phyloP scores from a whole-genome alignment of 2,797 vertebrate species.

The Telmatherina bonti region DNA sequence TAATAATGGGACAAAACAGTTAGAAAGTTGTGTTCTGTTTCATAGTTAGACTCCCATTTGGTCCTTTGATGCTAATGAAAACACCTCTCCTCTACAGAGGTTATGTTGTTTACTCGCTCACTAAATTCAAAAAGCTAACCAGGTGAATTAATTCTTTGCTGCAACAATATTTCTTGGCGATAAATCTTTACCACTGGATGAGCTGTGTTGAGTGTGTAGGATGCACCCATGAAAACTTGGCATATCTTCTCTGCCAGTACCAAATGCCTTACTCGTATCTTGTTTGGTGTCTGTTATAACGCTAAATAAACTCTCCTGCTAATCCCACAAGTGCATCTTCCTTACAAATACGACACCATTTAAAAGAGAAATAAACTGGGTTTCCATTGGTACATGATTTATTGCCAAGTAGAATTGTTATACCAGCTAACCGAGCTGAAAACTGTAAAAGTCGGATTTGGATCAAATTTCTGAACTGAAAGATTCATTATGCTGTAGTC shows the following conservation, averaged over 20 bases:
- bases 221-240: neutral
- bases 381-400: neutral
- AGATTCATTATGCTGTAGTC: conserved; percentile 8
- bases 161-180: neutral
- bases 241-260: neutral
- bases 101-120: neutral
- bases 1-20: neutral
- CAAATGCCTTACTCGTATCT: too few relatives aligned
- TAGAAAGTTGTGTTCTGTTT: neutral
- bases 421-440: neutral
- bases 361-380: neutral
- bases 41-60: neutral
- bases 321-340: too few relatives aligned
- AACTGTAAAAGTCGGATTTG: conserved; percentile 23
- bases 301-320: too few relatives aligned
- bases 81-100: neutral
- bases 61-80: neutral
- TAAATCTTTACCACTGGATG: neutral
- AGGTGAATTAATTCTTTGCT: too few relatives aligned
- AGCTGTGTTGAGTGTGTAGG: neutral
- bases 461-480: conserved; percentile 33
- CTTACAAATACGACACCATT: neutral
- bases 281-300: too few relatives aligned
- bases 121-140: neutral
- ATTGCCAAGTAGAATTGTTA: neutral